These are phyloP conservation scores for Ciona savignyi DNA, from an alignment of 23 tunicate species.

Conservation along the genomic window DNA sequence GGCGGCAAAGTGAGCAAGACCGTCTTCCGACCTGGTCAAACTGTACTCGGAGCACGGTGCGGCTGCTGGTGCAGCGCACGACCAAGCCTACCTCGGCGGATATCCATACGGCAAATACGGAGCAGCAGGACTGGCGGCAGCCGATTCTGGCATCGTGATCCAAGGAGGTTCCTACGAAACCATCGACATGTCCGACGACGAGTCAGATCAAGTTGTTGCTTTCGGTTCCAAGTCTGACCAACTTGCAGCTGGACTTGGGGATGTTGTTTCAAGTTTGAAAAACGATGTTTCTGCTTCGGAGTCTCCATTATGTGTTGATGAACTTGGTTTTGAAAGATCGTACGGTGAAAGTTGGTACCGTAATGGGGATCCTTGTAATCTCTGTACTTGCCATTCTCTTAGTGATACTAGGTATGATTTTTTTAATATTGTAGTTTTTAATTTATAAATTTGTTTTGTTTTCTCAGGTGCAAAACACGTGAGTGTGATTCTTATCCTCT, in stretches of 20 bases:
- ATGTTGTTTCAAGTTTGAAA: not conserved
- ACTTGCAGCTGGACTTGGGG: constrained; percentile 1
- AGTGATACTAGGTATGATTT: constrained; percentile 27
- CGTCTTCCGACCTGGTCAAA: no score
- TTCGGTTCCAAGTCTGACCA: no score
- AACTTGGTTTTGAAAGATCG: constrained; percentile 42
- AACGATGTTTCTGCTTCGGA: constrained; percentile 5
- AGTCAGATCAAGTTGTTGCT: no score
- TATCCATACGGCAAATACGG: no score
- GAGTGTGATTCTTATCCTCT: constrained; percentile 60
- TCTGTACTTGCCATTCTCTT: constrained; percentile 36
- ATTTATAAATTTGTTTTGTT: constrained; percentile 10
- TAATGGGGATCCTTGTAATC: constrained; percentile 58
- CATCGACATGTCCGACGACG: no score
- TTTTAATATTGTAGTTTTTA: not conserved
- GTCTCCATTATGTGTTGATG: constrained; percentile 75
- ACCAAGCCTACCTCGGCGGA: no score
- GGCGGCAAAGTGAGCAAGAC: no score
- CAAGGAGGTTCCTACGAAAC: no score
- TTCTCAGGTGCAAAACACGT: constrained; percentile 23
- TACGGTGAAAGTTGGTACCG: constrained; percentile 91
- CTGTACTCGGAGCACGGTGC: no score
- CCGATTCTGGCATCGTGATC: no score
- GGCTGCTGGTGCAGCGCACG: no score
- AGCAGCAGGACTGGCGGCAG: no score